Evolutionary conservation across 2,797 vertebrate genomes (phyloP), one percentile per base, ranked within the genome.

Genomic region (Rhinichthys osculus): DNA sequence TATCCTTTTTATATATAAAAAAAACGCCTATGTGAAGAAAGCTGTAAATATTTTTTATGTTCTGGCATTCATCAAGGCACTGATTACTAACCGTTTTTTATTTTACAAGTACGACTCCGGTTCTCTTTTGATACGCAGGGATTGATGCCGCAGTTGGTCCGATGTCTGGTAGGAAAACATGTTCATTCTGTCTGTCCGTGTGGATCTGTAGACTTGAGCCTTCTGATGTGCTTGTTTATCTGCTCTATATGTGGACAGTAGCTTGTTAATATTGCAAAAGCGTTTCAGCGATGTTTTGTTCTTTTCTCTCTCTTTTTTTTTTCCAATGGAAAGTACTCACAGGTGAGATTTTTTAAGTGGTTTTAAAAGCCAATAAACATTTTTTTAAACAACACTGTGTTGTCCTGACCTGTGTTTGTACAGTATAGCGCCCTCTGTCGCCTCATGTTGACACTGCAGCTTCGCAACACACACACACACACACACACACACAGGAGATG

Each of bases 321-420:
- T 98, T 97, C 97, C 97, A 98, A 98, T 98, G 97, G 96, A 97
- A 99, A 99, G 97, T 99, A 97, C 97, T 99, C 97, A 97, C 97
- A 97, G 97, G 97, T 96, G 95, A 96, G 95, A 95, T 99, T 99
- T 96, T 98, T 99, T 95, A 97, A 99, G 97, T 98, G 98, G 98
- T 99, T 99, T 99, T 97, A 97, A 97, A 98, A 98, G 96, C 96
- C 96, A 98, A 98, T 99, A 99, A 99, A 97, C 95, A 95, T 96
- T 99, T 96, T 59, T 96, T 95, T 94, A 95, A 95, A 94, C 95
- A 95, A 92, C 93, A 94, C 92, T 86, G 27, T 86, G 27, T 88
- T 83, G 21, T 73, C 5, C 2, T 16, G 66, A 19, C 2, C 7
- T 78, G 54, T 42, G 33, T 21, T 57, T 14, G 11, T 66, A 30